Percentiles rank a stretch among this genome's conserved stretches.
Evolutionary conservation across 2,113 vertebrate genomes (phyloP).

Genomic region (Prinia subflava): DNA sequence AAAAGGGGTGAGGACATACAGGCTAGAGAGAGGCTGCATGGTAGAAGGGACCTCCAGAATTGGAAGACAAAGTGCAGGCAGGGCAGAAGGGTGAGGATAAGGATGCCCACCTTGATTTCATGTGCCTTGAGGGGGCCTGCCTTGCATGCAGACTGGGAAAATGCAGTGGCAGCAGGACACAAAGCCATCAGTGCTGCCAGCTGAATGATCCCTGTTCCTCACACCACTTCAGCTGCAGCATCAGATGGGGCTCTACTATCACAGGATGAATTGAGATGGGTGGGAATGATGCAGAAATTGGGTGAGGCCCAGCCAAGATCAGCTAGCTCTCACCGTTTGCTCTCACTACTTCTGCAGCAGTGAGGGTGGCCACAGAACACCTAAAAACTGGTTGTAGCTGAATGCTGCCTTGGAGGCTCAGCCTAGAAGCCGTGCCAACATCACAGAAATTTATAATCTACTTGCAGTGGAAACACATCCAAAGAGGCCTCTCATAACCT

Average conservation of each 20-base stretch:
- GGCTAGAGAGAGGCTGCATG: neutral
- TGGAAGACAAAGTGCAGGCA: neutral
- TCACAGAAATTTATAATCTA: neutral
- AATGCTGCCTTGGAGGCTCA: neutral
- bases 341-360: neutral
- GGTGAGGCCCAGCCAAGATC: neutral
- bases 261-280: neutral
- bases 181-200: neutral
- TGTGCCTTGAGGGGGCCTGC: neutral
- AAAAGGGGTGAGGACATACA: neutral
- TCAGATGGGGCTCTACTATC: neutral
- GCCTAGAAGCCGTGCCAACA: neutral
- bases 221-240: neutral
- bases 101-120: neutral
- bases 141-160: neutral
- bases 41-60: neutral
- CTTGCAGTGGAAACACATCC: neutral
- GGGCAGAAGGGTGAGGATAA: neutral
- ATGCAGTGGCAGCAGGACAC: fast-evolving
- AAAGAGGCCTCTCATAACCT: neutral
- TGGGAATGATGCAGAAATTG: neutral
- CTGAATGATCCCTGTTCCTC: neutral
- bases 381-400: neutral
- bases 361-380: neutral
- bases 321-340: neutral